These are phyloP conservation scores for Podarcis muralis DNA, from an alignment of 2,113 vertebrate genomes.

Conservation along the genomic window DNA sequence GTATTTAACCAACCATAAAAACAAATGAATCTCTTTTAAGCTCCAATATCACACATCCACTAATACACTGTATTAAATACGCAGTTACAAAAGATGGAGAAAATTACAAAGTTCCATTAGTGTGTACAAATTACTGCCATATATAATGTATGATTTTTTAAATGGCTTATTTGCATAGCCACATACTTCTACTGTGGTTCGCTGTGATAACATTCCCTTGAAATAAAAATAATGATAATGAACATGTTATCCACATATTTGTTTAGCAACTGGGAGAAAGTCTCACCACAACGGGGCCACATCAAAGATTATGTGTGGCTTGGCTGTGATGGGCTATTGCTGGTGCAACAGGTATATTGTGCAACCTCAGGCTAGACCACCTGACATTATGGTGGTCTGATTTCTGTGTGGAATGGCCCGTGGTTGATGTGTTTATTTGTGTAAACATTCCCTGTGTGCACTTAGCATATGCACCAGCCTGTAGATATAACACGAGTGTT, in stretches of 20 bases:
- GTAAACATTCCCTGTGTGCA: not conserved
- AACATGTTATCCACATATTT: not conserved
- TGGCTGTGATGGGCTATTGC: not conserved
- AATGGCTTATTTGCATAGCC: not conserved
- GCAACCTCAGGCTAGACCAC: not conserved
- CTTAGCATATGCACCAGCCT: not conserved
- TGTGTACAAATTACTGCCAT: not conserved
- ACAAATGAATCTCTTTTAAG: accelerated
- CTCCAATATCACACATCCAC: accelerated
- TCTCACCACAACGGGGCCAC: not conserved
- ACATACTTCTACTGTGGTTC: accelerated
- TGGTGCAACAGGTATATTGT: not conserved
- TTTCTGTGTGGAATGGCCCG: not conserved
- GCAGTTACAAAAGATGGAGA: accelerated
- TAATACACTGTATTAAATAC: accelerated
- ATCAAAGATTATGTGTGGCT: not conserved
- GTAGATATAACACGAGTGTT: no score
- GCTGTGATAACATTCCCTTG: accelerated
- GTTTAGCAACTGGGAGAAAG: not conserved
- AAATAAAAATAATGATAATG: not conserved
- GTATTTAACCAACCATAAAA: not conserved
- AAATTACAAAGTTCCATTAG: not conserved
- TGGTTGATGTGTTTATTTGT: not conserved
- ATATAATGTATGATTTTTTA: not conserved
- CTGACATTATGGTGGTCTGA: no score